phyloP scores from a whole-genome alignment of 2,113 vertebrate genomes.

The Coptodon bakossiorum region DNA sequence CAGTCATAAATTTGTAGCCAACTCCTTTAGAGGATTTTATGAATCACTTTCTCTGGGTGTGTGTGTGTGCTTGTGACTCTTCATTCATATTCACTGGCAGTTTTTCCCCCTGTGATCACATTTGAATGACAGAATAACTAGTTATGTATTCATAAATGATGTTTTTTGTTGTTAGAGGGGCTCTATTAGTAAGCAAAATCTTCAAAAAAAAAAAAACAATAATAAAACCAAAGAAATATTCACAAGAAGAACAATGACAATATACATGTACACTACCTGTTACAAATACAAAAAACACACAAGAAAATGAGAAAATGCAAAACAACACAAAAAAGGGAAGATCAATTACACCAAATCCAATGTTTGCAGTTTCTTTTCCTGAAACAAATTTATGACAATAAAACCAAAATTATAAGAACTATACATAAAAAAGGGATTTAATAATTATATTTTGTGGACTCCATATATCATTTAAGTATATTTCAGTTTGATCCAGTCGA shows the following conservation, averaged over 20 bases:
- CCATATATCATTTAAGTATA: background rate
- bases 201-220: fast-evolving
- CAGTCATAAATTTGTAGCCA: background rate
- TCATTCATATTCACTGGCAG: background rate
- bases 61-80: background rate
- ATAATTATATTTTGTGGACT: background rate
- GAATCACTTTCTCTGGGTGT: background rate
- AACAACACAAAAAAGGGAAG: background rate
- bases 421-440: background rate
- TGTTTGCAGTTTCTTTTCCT: background rate
- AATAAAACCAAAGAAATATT: background rate
- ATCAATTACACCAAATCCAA: background rate
- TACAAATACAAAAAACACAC: background rate
- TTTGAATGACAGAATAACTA: background rate
- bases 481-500: background rate
- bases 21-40: background rate
- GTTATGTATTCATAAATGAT: background rate
- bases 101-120: background rate
- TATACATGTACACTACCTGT: fast-evolving
- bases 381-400: background rate
- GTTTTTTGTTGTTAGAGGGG: background rate
- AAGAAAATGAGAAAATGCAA: background rate
- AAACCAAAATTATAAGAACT: background rate
- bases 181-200: background rate
- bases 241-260: background rate